These are phyloP conservation scores for Amblyteles armatorius DNA, from an alignment of 2,888 invertebrate genomes.

Conservation along the genomic window DNA sequence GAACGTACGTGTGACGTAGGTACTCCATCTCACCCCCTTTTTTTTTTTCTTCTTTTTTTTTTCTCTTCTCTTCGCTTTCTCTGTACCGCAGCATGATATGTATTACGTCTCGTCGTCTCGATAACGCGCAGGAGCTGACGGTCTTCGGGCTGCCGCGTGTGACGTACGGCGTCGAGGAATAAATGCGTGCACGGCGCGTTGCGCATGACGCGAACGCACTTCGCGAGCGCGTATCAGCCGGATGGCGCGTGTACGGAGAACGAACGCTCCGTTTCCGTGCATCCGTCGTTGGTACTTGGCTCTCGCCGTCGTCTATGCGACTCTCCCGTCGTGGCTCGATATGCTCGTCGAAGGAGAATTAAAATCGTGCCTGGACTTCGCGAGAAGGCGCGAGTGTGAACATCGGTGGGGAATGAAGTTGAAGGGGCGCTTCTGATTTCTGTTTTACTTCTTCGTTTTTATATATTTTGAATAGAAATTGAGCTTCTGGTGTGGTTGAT, in stretches of 20 bases:
- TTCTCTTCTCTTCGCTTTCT: constrained; percentile 25
- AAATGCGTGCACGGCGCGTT: neutral
- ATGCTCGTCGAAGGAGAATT: constrained; percentile 41
- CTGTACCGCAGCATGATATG: constrained; percentile 58
- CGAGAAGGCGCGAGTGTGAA: neutral
- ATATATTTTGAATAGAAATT: too few relatives aligned
- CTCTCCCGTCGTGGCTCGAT: neutral
- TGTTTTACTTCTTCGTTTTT: too few relatives aligned
- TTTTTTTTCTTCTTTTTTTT: constrained; percentile 26
- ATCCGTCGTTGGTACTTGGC: constrained; percentile 24
- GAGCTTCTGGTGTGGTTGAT: too few relatives aligned
- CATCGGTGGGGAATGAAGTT: neutral
- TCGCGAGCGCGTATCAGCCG: constrained; percentile 35
- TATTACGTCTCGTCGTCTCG: constrained; percentile 59
- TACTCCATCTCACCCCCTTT: constrained; percentile 44
- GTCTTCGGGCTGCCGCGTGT: constrained; percentile 42
- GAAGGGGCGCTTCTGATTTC: constrained; percentile 1
- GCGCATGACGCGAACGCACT: constrained; percentile 20
- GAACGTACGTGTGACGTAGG: constrained; percentile 62
- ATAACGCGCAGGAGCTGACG: constrained; percentile 50
- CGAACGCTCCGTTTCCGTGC: constrained; percentile 15
- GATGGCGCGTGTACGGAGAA: constrained; percentile 7
- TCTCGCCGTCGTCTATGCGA: neutral
- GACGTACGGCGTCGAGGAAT: neutral
- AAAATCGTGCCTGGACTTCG: constrained; percentile 28